Conservation (phyloP, 2,888 invertebrate genomes). For the Eulithis prunata region DNA sequence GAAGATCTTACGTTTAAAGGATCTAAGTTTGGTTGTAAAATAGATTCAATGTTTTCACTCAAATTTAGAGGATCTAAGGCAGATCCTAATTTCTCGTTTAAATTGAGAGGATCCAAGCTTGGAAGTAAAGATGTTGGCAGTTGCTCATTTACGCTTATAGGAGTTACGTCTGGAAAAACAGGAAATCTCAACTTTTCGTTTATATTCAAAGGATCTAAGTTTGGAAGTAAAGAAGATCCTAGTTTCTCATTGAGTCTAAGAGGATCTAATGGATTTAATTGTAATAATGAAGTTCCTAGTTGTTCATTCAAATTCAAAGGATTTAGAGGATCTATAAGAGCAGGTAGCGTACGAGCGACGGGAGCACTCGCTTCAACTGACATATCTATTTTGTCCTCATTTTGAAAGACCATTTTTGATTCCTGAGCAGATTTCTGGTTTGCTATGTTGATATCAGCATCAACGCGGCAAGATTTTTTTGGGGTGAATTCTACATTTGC, state of each 20-base stretch:
- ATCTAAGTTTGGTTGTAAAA: constrained; percentile 23
- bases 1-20: constrained; percentile 24
- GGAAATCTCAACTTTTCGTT: constrained; percentile 17
- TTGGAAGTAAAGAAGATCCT: constrained; percentile 36
- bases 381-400: constrained; percentile 48
- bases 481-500: not conserved
- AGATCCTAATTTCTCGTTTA: constrained; percentile 33
- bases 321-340: constrained; percentile 33
- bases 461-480: constrained; percentile 23
- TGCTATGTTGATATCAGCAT: constrained; percentile 12
- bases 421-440: constrained; percentile 1
- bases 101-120: constrained; percentile 16
- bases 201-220: constrained; percentile 39
- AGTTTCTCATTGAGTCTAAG: constrained; percentile 34
- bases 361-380: constrained; percentile 57
- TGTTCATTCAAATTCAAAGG: constrained; percentile 31
- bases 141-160: constrained; percentile 28
- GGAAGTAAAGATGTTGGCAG: constrained; percentile 7
- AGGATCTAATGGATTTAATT: constrained; percentile 32
- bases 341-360: constrained; percentile 42
- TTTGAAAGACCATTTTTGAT: constrained; percentile 18
- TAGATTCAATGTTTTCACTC: constrained; percentile 6
- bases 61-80: constrained; percentile 32
- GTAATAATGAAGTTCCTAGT: constrained; percentile 18
- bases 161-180: constrained; percentile 6